Conservation (phyloP, 1,140 invertebrate species). For the Oreohelix idahoensis region DNA sequence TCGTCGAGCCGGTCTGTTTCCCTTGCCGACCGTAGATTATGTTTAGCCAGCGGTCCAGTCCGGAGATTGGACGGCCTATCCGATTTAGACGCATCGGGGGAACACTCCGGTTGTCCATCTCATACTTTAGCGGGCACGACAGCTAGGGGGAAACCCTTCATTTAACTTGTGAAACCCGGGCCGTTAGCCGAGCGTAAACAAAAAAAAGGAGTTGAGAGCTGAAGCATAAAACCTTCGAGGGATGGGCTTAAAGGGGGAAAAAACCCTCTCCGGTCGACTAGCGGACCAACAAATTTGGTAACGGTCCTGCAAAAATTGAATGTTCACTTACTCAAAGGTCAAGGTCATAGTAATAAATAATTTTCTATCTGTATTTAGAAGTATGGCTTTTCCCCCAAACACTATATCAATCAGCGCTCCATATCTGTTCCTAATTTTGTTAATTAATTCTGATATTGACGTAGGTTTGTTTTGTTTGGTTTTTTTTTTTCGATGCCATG, state of each 20-base stretch:
- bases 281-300: background rate
- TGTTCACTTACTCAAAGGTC: background rate
- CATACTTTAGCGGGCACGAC: background rate
- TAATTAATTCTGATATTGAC: too few species aligned
- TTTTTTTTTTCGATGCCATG: too few species aligned
- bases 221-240: background rate
- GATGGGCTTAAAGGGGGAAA: too few species aligned
- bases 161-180: background rate
- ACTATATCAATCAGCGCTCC: too few species aligned
- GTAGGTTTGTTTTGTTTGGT: too few species aligned
- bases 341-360: background rate
- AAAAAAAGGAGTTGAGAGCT: background rate
- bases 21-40: background rate
- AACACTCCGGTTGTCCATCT: background rate
- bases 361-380: background rate
- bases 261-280: background rate
- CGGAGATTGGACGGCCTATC: background rate
- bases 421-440: too few species aligned
- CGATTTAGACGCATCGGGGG: conserved; percentile 1
- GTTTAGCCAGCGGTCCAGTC: conserved; percentile 7
- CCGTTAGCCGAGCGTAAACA: conserved; percentile 7
- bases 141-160: background rate
- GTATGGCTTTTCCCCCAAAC: too few species aligned
- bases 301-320: background rate
- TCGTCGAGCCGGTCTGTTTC: conserved; percentile 4